Base-by-base conservation (phyloP, 2,797 vertebrate species). In the Picus viridis region DNA sequence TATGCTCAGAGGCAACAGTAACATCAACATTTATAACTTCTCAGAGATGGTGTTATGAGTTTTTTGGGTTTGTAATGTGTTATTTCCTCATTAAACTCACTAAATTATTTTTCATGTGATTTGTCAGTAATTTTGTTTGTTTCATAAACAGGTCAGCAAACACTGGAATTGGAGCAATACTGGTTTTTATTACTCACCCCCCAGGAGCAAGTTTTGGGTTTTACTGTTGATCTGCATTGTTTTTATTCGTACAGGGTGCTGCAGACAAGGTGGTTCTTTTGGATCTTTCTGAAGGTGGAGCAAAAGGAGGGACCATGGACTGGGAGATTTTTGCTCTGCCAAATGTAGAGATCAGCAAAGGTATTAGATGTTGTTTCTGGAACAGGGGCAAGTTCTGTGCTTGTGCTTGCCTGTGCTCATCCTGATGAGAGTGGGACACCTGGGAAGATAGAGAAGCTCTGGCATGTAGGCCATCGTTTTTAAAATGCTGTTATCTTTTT, bases 281-380 rank as follows among this genome's bases (percentile, higher is more conserved):
- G 69, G 99, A 99, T 20, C 93, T 98, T 58, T 98, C 98, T 56
- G 99, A 99, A 93, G 97, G 98, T 88, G 97, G 98, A 39, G 97
- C 98, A 19, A 99, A 98, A 96, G 98, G 98, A 75, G 99, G 98
- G 32, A 97, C 97, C 10, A 98, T 98, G 95, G 99, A 99, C 91
- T 96, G 99, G 30, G 99, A 99, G 89, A 98, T 99, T 80, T 99
- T 99, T 96, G 97, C 41, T 69, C 94, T 99, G 77, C 99, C 99
- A 15, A 98, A 98, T n/a, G 98, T 99, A 32, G 98, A 99, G 86
- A 98, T 99, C 39, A 98, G 98, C 93, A 99, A 96, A 98, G 99
- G 99, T 99, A 96, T 24, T 34, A 27, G 24, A 16, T 36, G 34
- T 41, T 70, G 16, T 72, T 73, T 57, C 53, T 92, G 67, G 67